Base-by-base conservation (phyloP, 2,888 invertebrate species). In the Cerceris rybyensis region DNA sequence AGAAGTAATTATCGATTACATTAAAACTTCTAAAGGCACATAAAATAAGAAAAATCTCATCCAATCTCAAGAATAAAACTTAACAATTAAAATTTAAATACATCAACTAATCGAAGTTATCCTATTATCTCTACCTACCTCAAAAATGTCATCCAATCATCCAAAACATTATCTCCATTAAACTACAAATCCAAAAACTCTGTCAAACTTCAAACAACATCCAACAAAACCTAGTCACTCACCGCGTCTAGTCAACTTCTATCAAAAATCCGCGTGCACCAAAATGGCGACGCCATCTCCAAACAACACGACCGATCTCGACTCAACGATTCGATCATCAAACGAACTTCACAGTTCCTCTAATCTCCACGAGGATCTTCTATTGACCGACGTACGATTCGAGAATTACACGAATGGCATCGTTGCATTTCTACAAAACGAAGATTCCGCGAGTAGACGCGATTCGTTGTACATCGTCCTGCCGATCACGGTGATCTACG, bases 401-500 rank as follows among this genome's bases (percentile, higher is more conserved):
- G 61, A 65, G 14, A 83, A 84, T 46, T 74, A 72, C 17, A 66
- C 85, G 14, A 74, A 17, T 16, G 42, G 67, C 0, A 70, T 80
- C 60, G 52, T 28, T 0, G 71, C 60, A 16, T 75, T 68, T 7
- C 61, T 78, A 17, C 71, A 63, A 7, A 41, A 58, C 9, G 73
- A 81, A 0, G 75, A 75, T 28, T 28, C 28, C 9, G 28, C 41
- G 11, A 55, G 2, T 0, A 68, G 75, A 13, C 89, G 93, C 8
- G 93, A 93, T 63, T 87, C 93, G 0, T 87, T 93, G 0, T 92
- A 91, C 84, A 88, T 93, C n/a, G 92, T 93, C 1, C 80, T 94
- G 9, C 93, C 94, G 6, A 93, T 94, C 86, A 94, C 94, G 6
- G 87, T 94, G 46, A 90, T 94, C 39, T 95, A 95, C 90, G 89